Evolutionary conservation across 2,797 vertebrate genomes (phyloP).

Genomic region (Poecilia gillii): DNA sequence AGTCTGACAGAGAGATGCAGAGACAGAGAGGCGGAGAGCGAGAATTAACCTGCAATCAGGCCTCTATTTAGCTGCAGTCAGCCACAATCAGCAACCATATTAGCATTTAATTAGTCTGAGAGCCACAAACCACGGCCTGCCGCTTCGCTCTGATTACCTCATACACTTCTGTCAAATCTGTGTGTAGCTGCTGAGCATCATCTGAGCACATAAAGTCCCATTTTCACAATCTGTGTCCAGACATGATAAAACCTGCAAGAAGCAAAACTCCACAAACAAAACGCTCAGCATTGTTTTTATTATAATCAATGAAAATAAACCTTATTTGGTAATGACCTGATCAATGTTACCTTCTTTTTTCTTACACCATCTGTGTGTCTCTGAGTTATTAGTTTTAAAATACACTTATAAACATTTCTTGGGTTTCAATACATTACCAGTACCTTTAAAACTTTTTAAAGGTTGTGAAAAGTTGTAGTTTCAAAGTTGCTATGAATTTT

Average conservation of each 20-base stretch:
- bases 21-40: slow-evolving; percentile 24
- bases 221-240: slow-evolving; percentile 1
- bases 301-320: not conserved
- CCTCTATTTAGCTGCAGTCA: slow-evolving; percentile 67
- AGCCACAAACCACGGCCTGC: slow-evolving; percentile 56
- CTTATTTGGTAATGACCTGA: not conserved
- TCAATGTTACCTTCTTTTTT: not conserved
- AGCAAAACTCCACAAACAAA: not conserved
- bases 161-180: slow-evolving; percentile 23
- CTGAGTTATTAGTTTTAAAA: not conserved
- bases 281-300: not conserved
- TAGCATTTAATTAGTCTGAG: slow-evolving; percentile 70
- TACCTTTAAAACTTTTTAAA: not conserved
- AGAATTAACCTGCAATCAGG: slow-evolving; percentile 75
- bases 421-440: not conserved
- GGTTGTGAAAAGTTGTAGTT: not conserved
- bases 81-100: slow-evolving; percentile 65
- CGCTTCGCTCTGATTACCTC: slow-evolving; percentile 63
- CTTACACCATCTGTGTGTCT: not conserved
- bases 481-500: not conserved
- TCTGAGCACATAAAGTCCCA: not conserved
- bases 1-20: slow-evolving; percentile 29
- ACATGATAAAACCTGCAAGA: not conserved
- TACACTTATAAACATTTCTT: not conserved
- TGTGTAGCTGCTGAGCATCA: slow-evolving; percentile 12